These are phyloP conservation scores for Helobdella robusta DNA, from an alignment of 2,888 invertebrate genomes.

Conservation along the genomic window DNA sequence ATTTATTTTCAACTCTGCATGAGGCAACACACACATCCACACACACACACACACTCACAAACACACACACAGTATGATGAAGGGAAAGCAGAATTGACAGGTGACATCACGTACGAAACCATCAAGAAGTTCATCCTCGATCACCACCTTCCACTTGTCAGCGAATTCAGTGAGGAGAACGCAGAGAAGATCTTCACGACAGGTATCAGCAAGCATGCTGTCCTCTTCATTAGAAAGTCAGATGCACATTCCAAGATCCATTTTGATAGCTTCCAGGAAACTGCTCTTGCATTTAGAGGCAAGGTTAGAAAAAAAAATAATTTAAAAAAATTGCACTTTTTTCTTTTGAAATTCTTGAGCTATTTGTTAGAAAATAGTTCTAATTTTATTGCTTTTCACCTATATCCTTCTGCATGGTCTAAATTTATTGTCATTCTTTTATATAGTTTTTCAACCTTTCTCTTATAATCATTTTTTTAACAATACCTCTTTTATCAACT, in stretches of 20 bases:
- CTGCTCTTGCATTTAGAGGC: background rate
- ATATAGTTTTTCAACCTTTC: background rate
- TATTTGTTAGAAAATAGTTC: too few species aligned
- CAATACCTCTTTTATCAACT: background rate
- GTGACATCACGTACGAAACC: conserved; percentile 56
- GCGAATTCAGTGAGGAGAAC: conserved; percentile 92
- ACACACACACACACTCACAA: too few species aligned
- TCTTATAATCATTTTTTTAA: background rate
- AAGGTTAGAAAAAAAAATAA: conserved; percentile 1
- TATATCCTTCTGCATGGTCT: background rate
- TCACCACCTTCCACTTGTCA: conserved; percentile 77
- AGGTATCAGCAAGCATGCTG: conserved; percentile 67
- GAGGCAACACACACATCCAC: too few species aligned
- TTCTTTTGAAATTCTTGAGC: background rate
- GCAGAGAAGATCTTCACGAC: conserved; percentile 97
- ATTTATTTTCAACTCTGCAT: too few species aligned
- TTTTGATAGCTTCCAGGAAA: background rate
- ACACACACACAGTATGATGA: conserved; percentile 50
- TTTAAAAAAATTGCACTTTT: background rate
- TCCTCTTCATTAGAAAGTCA: background rate
- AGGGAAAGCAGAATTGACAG: conserved; percentile 49
- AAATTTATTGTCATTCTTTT: background rate
- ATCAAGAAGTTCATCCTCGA: conserved; percentile 73
- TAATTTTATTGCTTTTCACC: background rate
- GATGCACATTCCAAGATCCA: too few species aligned